These are phyloP conservation scores for Pipistrellus kuhlii DNA, from an alignment of 2,797 vertebrate genomes.

Conservation along the genomic window DNA sequence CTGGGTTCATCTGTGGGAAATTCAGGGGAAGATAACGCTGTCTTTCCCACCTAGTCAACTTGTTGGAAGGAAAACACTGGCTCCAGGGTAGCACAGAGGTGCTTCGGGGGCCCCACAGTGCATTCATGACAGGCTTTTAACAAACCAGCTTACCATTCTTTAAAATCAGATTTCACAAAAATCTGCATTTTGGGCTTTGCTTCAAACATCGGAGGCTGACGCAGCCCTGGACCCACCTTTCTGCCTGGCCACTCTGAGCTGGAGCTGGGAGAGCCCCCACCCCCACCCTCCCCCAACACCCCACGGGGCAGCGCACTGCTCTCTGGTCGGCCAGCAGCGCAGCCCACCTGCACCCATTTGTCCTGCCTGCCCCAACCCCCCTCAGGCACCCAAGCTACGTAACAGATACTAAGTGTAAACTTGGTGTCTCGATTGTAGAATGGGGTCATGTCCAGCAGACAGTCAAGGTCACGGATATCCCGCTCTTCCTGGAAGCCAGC, in stretches of 20 bases:
- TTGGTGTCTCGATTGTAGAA: neutral
- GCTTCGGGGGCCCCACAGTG: neutral
- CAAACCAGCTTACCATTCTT: neutral
- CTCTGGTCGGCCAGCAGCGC: neutral
- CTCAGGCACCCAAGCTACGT: neutral
- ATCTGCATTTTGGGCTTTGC: neutral
- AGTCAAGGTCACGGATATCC: neutral
- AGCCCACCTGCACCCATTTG: too few species aligned
- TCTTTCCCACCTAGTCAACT: neutral
- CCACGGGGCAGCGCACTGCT: neutral
- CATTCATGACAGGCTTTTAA: neutral
- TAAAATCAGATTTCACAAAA: neutral
- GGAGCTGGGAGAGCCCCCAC: neutral
- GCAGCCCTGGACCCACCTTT: neutral
- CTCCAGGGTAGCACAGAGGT: rapidly evolving
- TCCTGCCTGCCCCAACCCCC: neutral
- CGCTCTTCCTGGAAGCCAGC: neutral
- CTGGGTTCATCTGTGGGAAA: neutral
- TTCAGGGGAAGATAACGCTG: neutral
- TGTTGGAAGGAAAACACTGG: neutral
- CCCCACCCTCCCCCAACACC: neutral
- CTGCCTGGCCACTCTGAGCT: neutral
- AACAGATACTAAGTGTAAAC: neutral
- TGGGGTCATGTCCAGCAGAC: neutral
- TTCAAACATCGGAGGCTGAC: neutral